Base-by-base conservation (phyloP, 2,113 vertebrate genomes). In the Camelus dromedarius region DNA sequence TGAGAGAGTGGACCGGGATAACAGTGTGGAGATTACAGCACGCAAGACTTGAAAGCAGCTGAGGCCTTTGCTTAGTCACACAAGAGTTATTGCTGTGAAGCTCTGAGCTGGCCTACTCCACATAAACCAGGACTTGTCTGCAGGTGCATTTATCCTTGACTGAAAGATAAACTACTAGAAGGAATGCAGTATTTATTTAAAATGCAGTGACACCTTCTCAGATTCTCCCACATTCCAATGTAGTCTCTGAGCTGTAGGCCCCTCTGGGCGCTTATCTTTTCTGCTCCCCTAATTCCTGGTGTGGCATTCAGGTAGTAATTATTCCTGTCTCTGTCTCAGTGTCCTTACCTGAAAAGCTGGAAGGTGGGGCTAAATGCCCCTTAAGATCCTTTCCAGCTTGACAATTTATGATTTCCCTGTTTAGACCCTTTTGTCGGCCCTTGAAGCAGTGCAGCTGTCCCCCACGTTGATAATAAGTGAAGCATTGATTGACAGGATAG, bases 401-500 rank as follows among this genome's bases (percentile, higher is more conserved):
- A 28, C 19, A 72, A 24, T 56, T 89, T 14, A 48, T 86, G 84
- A 42, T 62, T 85, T 96, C 58, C 80, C 30, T 66, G 9, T 58
- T 79, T 62, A 52, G 15, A 22, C 15, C 2, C 14, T 86, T 91
- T 93, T 79, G 42, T 60, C 52, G 60, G 50, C 56, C 26, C 3
- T 24, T 50, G n/a, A 67, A 80, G 60, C 62, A 85, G 30, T 88
- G 16, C 1, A 73, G 0, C 18, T 94, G 22, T 79, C 14, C 48
- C 60, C 22, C 69, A 95, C 79, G 95, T 77, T 87, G 91, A 91
- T 77, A 80, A 50, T 64, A 90, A 81, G 50, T 38, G 19, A 69
- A 46, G 22, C 79, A 88, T 3, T 95, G 93, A 96, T 83, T 70
- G 91, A 94, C 73, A 87, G 19, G 20, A 70, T 48, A 87, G n/a